Conservation (phyloP, 2,888 invertebrate genomes). For the Plagodis pulveraria region DNA sequence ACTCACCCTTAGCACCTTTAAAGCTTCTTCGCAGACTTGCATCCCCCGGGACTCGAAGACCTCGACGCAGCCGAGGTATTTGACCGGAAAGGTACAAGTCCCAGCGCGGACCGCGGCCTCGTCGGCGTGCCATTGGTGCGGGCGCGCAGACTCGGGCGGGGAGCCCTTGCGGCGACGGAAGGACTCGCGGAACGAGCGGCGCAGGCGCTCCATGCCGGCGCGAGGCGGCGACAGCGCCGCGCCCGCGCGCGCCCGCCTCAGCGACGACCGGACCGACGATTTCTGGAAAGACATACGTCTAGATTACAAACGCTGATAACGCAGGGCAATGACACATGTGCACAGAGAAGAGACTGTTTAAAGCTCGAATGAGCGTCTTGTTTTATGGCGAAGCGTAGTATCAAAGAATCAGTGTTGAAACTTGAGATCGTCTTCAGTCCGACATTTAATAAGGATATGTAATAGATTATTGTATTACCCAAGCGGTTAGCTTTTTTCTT, state of each 20-base stretch:
- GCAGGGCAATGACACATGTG: slow-evolving; percentile 11
- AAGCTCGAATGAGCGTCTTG: not conserved
- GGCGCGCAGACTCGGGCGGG: slow-evolving; percentile 96
- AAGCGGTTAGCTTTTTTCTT: no score
- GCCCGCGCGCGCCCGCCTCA: slow-evolving; percentile 78
- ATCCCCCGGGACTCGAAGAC: slow-evolving; percentile 99
- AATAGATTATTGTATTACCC: no score
- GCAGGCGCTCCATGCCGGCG: slow-evolving; percentile 93
- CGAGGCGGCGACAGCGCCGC: slow-evolving; percentile 80
- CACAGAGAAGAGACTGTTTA: slow-evolving; percentile 4
- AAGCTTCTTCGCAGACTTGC: slow-evolving; percentile 99
- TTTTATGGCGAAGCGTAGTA: no score
- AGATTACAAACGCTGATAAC: slow-evolving; percentile 16
- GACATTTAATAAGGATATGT: no score
- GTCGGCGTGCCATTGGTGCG: slow-evolving; percentile 99
- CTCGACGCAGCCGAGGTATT: slow-evolving; percentile 99
- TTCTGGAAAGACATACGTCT: slow-evolving; percentile 60
- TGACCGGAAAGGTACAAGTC: slow-evolving; percentile 98
- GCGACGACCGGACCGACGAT: slow-evolving; percentile 78
- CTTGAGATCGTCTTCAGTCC: no score
- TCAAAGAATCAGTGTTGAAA: no score
- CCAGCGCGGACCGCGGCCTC: slow-evolving; percentile 98
- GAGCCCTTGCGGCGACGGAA: slow-evolving; percentile 95
- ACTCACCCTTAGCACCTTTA: slow-evolving; percentile 97
- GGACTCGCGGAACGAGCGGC: slow-evolving; percentile 96